Evolutionary conservation across 1,140 invertebrate genomes (phyloP).

Genomic region (Psix sp.): DNA sequence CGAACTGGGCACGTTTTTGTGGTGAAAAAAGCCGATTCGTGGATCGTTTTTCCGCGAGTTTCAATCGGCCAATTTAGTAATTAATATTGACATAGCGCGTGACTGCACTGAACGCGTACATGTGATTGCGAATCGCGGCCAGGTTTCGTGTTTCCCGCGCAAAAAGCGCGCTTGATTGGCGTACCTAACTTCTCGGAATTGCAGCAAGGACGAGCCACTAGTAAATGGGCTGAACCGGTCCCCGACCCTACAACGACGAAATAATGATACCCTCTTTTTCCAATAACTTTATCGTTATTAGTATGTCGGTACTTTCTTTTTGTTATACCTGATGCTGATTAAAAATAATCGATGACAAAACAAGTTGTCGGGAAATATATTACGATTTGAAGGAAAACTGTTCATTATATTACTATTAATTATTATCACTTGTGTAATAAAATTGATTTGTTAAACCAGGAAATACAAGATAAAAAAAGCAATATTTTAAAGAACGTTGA

Average conservation of each 20-base stretch:
- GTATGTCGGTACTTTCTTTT: constrained; percentile 5
- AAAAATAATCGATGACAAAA: neutral
- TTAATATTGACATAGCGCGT: constrained; percentile 72
- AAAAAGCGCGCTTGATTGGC: constrained; percentile 40
- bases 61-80: constrained; percentile 70
- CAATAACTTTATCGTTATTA: constrained; percentile 54
- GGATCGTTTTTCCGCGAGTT: constrained; percentile 39
- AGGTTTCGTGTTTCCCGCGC: constrained; percentile 57
- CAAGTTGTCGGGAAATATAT: no score
- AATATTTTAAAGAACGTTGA: no score
- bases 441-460: no score
- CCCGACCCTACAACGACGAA: constrained; percentile 54
- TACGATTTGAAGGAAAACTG: no score
- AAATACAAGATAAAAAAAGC: no score
- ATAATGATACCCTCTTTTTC: constrained; percentile 57
- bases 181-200: constrained; percentile 65
- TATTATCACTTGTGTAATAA: no score
- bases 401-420: no score
- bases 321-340: neutral
- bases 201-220: constrained; percentile 60
- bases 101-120: constrained; percentile 71
- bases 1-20: constrained; percentile 17
- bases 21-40: constrained; percentile 22
- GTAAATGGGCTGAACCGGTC: constrained; percentile 61
- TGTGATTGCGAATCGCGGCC: constrained; percentile 68